These are phyloP conservation scores for Notarius lentiginosus DNA, from an alignment of 2,113 vertebrate genomes.

Conservation along the genomic window DNA sequence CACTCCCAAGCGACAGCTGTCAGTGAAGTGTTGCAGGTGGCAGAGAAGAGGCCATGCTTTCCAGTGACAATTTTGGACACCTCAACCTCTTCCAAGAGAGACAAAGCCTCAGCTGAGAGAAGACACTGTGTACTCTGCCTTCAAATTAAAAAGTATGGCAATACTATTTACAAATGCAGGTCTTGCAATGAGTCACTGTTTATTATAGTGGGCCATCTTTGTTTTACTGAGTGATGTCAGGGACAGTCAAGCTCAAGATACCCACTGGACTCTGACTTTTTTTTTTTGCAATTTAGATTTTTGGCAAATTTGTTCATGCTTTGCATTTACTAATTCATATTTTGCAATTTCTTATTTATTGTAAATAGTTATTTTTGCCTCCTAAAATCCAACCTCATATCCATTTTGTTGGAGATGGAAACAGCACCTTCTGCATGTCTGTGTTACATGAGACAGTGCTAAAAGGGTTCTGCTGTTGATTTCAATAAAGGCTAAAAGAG, in stretches of 20 bases:
- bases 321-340: background rate
- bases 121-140: background rate
- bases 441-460: background rate
- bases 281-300: background rate
- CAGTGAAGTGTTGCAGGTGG: background rate
- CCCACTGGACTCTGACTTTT: background rate
- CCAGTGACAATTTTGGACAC: background rate
- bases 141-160: background rate
- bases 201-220: background rate
- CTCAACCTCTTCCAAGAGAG: background rate
- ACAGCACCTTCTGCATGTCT: too few relatives aligned
- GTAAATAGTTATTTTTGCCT: background rate
- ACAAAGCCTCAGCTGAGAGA: background rate
- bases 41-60: background rate
- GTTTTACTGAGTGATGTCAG: too few relatives aligned
- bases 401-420: background rate
- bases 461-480: too few relatives aligned
- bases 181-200: background rate
- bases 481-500: too few relatives aligned
- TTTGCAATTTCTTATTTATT: background rate
- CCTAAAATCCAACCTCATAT: background rate
- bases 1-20: background rate
- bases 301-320: background rate
- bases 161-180: background rate
- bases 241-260: too few relatives aligned